Base-by-base conservation (phyloP, 1,140 invertebrate species). In the Eupristina koningsbergeri region DNA sequence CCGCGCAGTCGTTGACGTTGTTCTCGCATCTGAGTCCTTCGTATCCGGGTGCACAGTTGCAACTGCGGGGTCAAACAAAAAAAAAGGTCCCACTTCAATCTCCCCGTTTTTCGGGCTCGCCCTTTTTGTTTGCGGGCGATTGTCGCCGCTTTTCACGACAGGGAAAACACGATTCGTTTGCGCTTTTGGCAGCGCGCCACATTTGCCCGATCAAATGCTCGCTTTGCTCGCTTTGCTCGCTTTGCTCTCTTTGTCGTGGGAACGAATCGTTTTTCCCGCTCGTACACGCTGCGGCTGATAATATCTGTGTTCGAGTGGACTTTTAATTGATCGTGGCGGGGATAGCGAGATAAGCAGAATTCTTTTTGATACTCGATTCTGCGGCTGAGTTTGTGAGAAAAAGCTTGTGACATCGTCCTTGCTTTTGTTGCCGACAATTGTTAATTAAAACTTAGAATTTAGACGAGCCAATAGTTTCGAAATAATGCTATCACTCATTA, bases 21-120 rank as follows among this genome's bases (percentile, higher is more conserved):
- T 94, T 96, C 91, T 99, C 97, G 91, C 98, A 99, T 85, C 97
- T 94, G 86, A 96, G 94, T 73, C 98, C 99, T 80, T 96, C 96
- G 92, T 97, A 99, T 17, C 98, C 96, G 53, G 95, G 89, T 69
- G 94, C 93, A 91, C 98, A 99, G 88, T 96, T 94, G 92, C 97
- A 98, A 89, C 97, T 98, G 58, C n/a, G 58, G 11, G 22, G 11
- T 17, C 8, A 13, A 73, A 73, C 11, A 67, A 26, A 79, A 67
- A 61, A 34, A 15, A n/a, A n/a, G n/a, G n/a, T n/a, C 53, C 34
- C 36, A 41, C 26, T 63, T 77, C 47, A 15, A 15, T 61, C 50
- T n/a, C 34, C 29, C 2, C 34, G 22, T 63, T 64, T 78, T 39
- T n/a, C 45, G n/a, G 29, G 2, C 31, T 19, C 53, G 50, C 58